Conservation (phyloP, 2,888 invertebrate genomes). For the Sphaeridia pumilis region DNA sequence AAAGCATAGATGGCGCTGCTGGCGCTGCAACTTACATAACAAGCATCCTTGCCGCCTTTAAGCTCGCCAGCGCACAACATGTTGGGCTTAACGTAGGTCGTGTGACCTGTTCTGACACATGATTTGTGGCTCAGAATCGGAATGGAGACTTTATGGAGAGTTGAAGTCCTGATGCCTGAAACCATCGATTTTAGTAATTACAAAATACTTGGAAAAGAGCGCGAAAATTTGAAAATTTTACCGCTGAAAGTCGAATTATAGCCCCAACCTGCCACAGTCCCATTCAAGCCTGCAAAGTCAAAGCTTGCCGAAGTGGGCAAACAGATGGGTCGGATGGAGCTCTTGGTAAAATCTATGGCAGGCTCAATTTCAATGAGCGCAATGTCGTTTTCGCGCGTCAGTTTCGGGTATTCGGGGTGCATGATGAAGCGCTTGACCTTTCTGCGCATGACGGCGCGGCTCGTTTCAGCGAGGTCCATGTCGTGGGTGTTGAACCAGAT, state of each 20-base stretch:
- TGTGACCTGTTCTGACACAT: slow-evolving; percentile 5
- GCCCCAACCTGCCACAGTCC: slow-evolving; percentile 11
- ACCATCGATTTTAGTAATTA: too few relatives aligned
- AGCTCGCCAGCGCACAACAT: slow-evolving; percentile 15
- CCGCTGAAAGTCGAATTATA: slow-evolving; percentile 12
- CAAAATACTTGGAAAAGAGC: background rate
- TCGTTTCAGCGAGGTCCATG: slow-evolving; percentile 10
- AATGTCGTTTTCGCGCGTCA: slow-evolving; percentile 14
- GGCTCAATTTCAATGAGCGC: slow-evolving; percentile 9
- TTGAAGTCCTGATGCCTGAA: slow-evolving; percentile 8
- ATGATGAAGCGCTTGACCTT: slow-evolving; percentile 15
- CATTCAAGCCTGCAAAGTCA: slow-evolving; percentile 6
- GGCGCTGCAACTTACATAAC: slow-evolving; percentile 11
- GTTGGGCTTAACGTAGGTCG: slow-evolving; percentile 4
- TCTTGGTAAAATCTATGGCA: slow-evolving; percentile 12
- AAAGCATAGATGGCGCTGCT: too few relatives aligned
- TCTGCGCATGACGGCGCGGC: slow-evolving; percentile 3
- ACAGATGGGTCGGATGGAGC: slow-evolving; percentile 12
- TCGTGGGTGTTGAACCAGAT: slow-evolving; percentile 15
- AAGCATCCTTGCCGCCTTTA: slow-evolving; percentile 13
- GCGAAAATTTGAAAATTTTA: background rate
- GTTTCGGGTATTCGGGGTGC: slow-evolving; percentile 8
- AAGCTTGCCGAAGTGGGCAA: slow-evolving; percentile 3
- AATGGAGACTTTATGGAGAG: slow-evolving; percentile 8
- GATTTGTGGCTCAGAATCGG: slow-evolving; percentile 11